These are phyloP conservation scores for Archips xylosteana DNA, from an alignment of 2,888 invertebrate genomes.

Conservation along the genomic window DNA sequence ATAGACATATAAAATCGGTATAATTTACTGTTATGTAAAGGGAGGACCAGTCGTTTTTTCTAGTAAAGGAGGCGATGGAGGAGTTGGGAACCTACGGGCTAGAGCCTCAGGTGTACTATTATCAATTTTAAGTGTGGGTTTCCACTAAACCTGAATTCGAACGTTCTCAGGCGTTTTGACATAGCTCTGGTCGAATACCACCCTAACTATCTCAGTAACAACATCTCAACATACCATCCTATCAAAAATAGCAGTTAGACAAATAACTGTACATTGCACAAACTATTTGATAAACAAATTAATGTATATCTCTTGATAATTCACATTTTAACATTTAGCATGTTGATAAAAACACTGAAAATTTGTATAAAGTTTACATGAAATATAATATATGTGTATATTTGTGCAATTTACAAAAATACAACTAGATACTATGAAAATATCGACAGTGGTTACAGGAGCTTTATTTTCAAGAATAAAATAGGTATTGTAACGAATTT, in stretches of 20 bases:
- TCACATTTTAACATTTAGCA: background rate
- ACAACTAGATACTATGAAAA: background rate
- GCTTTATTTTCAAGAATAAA: background rate
- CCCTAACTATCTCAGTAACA: background rate
- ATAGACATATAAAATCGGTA: too few relatives aligned
- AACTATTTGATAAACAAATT: background rate
- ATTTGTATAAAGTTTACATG: background rate
- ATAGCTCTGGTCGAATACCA: background rate
- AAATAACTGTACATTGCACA: background rate
- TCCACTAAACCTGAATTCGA: too few relatives aligned
- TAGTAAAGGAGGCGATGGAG: too few relatives aligned
- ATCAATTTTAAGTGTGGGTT: too few relatives aligned
- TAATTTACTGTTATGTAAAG: too few relatives aligned
- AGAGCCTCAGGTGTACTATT: too few relatives aligned
- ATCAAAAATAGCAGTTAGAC: background rate
- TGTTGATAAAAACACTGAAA: background rate
- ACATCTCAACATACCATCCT: background rate
- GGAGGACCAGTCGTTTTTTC: too few relatives aligned
- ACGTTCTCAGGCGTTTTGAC: too few relatives aligned
- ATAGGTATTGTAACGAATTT: background rate
- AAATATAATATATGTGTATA: background rate
- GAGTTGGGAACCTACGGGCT: too few relatives aligned
- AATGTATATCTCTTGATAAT: background rate
- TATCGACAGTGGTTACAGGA: background rate
- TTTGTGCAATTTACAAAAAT: conserved; percentile 1